Conservation (phyloP, 2,113 vertebrate species). For the Copsychus sechellarum region DNA sequence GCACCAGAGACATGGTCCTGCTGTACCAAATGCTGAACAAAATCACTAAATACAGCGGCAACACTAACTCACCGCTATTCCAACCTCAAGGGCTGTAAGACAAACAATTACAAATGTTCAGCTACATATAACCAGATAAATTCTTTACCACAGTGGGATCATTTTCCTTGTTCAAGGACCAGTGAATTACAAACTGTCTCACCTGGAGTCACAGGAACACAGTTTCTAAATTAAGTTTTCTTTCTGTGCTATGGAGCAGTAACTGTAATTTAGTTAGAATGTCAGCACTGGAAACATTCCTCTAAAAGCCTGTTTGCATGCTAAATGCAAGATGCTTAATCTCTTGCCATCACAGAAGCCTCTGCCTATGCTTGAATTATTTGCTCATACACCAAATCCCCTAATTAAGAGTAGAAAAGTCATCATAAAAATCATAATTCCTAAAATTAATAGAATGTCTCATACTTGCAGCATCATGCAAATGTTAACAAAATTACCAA, state of each 20-base stretch:
- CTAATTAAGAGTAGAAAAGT: neutral
- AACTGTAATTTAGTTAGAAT: constrained; percentile 14
- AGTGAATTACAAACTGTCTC: neutral
- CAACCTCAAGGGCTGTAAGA: neutral
- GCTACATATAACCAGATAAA: neutral
- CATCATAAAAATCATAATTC: neutral
- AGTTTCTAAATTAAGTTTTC: constrained; percentile 27
- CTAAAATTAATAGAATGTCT: neutral
- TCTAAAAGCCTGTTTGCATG: neutral
- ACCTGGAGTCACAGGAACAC: neutral
- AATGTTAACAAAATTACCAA: neutral
- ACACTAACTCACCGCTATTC: neutral
- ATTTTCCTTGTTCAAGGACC: neutral
- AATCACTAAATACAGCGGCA: neutral
- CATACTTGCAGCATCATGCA: neutral
- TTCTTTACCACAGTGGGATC: neutral
- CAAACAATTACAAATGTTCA: constrained; percentile 2
- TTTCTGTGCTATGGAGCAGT: neutral
- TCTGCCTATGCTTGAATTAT: neutral
- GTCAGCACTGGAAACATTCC: neutral
- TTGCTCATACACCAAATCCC: neutral
- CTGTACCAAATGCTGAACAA: neutral
- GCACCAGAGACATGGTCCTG: neutral
- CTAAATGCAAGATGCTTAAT: neutral
- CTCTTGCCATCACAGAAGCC: neutral